Evolutionary conservation across 2,888 invertebrate genomes (phyloP).

Genomic region (Cloeon dipterum): DNA sequence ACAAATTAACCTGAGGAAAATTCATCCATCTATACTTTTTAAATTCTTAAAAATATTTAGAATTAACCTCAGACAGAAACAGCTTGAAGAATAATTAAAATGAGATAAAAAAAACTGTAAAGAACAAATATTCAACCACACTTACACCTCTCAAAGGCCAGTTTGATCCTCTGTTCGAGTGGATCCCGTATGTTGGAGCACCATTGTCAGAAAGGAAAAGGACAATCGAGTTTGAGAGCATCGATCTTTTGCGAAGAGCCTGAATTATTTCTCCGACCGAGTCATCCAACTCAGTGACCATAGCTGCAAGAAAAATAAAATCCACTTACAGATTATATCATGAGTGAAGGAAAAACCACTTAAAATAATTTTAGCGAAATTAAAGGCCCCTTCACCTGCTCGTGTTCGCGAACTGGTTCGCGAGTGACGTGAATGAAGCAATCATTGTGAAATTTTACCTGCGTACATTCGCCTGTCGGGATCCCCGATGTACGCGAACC

Average conservation of each 20-base stretch:
- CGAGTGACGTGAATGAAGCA: neutral
- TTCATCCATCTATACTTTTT: too few relatives aligned
- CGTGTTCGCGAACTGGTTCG: neutral
- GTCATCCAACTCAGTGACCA: conserved; percentile 64
- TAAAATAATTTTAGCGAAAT: too few relatives aligned
- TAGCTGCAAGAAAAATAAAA: conserved; percentile 43
- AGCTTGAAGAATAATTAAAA: too few relatives aligned
- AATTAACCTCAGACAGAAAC: too few relatives aligned
- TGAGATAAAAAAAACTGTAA: too few relatives aligned
- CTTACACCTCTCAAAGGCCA: conserved; percentile 56
- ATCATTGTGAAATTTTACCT: conserved; percentile 23
- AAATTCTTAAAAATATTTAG: too few relatives aligned
- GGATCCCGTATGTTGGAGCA: conserved; percentile 46
- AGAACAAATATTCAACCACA: too few relatives aligned
- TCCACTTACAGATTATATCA: too few relatives aligned
- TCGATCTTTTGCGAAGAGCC: conserved; percentile 35
- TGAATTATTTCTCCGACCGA: conserved; percentile 56
- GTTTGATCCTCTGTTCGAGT: conserved; percentile 52
- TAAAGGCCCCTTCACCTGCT: neutral
- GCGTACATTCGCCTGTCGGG: conserved; percentile 43
- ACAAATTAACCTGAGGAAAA: too few relatives aligned
- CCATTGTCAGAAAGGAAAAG: conserved; percentile 79
- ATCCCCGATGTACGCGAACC: conserved; percentile 43
- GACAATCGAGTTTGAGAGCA: conserved; percentile 61
- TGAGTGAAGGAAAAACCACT: neutral